Base-by-base conservation (phyloP, 1,140 invertebrate species). In the Nephila pilipes region DNA sequence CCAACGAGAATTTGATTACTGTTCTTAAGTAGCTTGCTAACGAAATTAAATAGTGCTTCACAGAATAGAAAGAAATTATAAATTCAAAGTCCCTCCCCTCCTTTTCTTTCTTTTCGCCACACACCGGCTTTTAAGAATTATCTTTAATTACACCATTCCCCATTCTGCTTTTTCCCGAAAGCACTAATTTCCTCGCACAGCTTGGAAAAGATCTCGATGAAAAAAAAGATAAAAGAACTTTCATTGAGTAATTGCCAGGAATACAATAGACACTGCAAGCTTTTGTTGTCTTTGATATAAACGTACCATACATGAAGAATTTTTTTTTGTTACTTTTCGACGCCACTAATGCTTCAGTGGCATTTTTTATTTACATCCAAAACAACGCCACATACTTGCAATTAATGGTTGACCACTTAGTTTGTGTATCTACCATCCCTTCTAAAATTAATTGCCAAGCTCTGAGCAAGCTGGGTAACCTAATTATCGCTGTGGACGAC, bases 321-420 rank as follows among this genome's bases (percentile, higher is more conserved):
- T 90, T 46, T 75, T 38, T 83, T 90, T 36, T 63, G 46, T 90
- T 79, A 60, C 46, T 79, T 25, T 65, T 88, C 36, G 38, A 63
- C 29, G 36, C 60, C 85, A 87, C 55, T 63, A 87, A 87, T 87
- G 85, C 54, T 63, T 38, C 2, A 69, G 54, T 38, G 38, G 65
- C 25, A 38, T 88, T 88, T 75, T 88, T 88, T 55, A 32, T 88
- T 88, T 92, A 85, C 80, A 57, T 54, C 58, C 81, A 38, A 92
- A 92, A 92, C 63, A 92, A 92, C 75, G 81, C n/a, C 80, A 85
- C 57, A 65, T 25, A 81, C 90, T 85, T 25, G 58, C 90, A 92
- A 92, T 92, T 92, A 92, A 92, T 92, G 90, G 90, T 92, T 92
- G 90, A 92, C 90, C 90, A 92, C 90, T 92, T 92, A 92, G 90